These are phyloP conservation scores for Colinus virginianus DNA, from an alignment of 2,113 vertebrate genomes.

Conservation along the genomic window DNA sequence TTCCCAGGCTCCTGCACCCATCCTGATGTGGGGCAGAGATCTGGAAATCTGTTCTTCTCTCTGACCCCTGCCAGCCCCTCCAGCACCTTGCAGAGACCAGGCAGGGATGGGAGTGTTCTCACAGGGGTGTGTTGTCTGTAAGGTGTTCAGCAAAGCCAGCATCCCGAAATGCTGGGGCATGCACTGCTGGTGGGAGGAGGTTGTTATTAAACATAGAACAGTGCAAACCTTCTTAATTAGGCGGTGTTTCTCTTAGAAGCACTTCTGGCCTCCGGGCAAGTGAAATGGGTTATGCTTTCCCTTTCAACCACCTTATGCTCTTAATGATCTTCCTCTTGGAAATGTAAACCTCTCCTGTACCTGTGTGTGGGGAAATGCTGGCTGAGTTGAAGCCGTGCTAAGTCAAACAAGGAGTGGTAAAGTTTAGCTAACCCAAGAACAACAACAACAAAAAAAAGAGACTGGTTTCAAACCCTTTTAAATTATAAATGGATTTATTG, in stretches of 20 bases:
- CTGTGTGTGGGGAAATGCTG: neutral
- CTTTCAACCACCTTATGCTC: slow-evolving; percentile 24
- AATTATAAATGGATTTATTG: slow-evolving; percentile 70
- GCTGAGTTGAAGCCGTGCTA: neutral
- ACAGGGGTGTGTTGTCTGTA: too few species aligned
- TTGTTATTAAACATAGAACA: neutral
- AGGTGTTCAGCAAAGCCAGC: neutral
- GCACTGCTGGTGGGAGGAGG: neutral
- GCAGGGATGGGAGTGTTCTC: fast-evolving
- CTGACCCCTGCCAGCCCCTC: neutral
- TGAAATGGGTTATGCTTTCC: slow-evolving; percentile 4
- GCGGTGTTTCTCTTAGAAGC: neutral
- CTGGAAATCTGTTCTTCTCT: neutral
- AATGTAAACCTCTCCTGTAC: neutral
- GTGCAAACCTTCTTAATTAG: slow-evolving; percentile 44
- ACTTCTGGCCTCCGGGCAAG: neutral
- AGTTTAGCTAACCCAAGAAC: neutral
- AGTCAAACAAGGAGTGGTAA: slow-evolving; percentile 24
- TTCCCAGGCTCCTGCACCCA: neutral
- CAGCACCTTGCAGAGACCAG: neutral
- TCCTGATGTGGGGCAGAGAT: fast-evolving
- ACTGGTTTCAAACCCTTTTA: slow-evolving; percentile 30
- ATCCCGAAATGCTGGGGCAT: neutral
- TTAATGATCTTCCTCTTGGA: slow-evolving; percentile 23
- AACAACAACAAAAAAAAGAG: neutral